Base-by-base conservation (phyloP, 2,888 invertebrate genomes). In the Drosophila mulleri region DNA sequence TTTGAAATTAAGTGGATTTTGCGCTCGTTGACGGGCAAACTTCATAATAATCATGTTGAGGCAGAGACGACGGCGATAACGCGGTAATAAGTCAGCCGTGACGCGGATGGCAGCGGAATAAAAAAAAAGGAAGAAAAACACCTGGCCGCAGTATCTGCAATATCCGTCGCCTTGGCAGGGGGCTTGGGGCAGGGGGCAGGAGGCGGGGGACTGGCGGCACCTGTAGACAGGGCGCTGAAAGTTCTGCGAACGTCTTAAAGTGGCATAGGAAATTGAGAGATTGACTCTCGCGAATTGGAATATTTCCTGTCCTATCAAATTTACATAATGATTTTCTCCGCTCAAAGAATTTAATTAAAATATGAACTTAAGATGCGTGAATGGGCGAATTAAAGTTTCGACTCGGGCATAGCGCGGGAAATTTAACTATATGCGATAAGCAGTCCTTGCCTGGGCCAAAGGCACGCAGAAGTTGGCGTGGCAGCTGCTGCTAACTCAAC, bases 301-400 rank as follows among this genome's bases (percentile, higher is more conserved):
- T 82, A 63, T 53, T 77, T 61, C 29, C 39, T 39, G 48, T 59
- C 59, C 41, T 45, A 45, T 20, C 18, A n/a, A 77, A 89, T 89
- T 87, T 89, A 72, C 83, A 83, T 89, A 89, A 82, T 89, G 76
- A 58, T 72, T 68, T 68, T 44, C 62, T 48, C 12, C 42, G 67
- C 35, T 80, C 77, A 80, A 80, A 67, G 77, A 80, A 78, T 80
- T 80, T 80, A 67, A 83, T 89, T 87, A 87, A 71, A 67, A 65
- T 61, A 41, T 54, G 44, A 16, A 16, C 67, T 66, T 42, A 42
- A 81, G 82, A 12, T 18, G 58, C 39, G 41, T 26, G 35, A 44
- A 42, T 12, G 45, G 35, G 57, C 41, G 29, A 65, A 57, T 57
- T 69, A 73, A 70, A 26, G 64, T 76, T 54, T 64, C n/a, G 59